Base-by-base conservation (phyloP, 1,140 invertebrate genomes). In the Conus betulinus region DNA sequence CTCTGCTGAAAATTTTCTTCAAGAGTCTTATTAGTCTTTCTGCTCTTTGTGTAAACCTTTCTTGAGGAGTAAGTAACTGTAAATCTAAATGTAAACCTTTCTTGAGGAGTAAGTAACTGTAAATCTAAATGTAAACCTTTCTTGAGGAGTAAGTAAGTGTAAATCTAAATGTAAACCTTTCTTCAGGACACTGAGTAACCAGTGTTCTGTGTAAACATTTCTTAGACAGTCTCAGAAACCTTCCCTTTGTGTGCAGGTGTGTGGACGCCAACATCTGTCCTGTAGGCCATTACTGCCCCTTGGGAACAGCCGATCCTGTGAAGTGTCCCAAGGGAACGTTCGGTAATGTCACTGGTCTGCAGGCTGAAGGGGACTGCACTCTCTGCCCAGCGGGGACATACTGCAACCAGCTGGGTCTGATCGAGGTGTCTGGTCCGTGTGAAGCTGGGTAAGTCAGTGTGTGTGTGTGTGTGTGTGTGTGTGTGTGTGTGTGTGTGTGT, bases 261-360 rank as follows among this genome's bases (percentile, higher is more conserved):
- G 60, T 88, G 8, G 93, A 95, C 91, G 94, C 94, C 3, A 93
- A 93, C 84, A 93, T 94, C 57, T 95, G 94, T 89, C 93, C 94
- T 0, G 89, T 88, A 10, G 94, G 94, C 13, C 88, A 93, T 63
- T 94, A 93, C 88, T 95, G 94, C 89, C 90, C 90, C 1, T 81
- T 89, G 13, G 94, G 93, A 10, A 94, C 93, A 15, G 51, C 91
- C 10, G 90, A 91, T 39, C 93, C 93, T 67, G 39, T 91, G 17
- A 90, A 90, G 10, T 94, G 94, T 87, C 93, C 93, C 15, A 94
- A 92, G 86, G 94, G 94, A 3, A 92, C 91, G 0, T 94, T 90
- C 87, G 92, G 90, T 83, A 94, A 94, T 88, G 74, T 79, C 25
- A 94, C 94, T 10, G 93, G 93, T 4, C 89, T 94, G 39, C 88